Evolutionary conservation across 2,888 invertebrate genomes (phyloP).

Genomic region (Mylabris sibirica): DNA sequence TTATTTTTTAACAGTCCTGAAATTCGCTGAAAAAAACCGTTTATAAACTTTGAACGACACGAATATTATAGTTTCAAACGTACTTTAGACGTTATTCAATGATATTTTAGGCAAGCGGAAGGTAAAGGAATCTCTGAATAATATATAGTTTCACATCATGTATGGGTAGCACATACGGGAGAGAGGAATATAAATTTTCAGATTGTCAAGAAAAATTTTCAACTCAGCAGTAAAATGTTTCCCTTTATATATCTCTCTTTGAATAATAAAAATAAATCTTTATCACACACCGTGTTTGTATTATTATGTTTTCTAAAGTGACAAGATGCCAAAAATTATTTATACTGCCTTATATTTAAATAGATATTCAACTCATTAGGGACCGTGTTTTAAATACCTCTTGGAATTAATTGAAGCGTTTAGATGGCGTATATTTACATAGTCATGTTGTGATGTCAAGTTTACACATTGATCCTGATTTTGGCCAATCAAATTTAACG

Average conservation of each 20-base stretch:
- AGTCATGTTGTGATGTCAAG: not conserved
- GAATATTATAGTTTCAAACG: constrained; percentile 14
- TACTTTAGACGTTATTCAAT: constrained; percentile 43
- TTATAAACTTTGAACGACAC: not conserved
- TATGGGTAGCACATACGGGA: constrained; percentile 50
- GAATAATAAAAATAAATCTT: constrained; percentile 47
- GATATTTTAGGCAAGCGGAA: constrained; percentile 45
- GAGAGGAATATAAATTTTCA: constrained; percentile 55
- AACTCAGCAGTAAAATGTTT: constrained; percentile 52
- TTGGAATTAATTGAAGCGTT: not conserved
- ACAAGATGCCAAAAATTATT: constrained; percentile 18
- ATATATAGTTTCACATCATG: constrained; percentile 53
- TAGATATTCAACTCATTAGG: not conserved
- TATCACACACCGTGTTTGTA: constrained; percentile 40
- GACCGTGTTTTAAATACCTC: not conserved
- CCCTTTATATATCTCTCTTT: constrained; percentile 47
- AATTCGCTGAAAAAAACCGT: not conserved
- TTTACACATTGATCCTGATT: not conserved
- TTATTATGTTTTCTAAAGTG: constrained; percentile 42
- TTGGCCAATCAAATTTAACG: constrained; percentile 24
- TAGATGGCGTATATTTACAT: not conserved
- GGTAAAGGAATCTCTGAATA: constrained; percentile 53
- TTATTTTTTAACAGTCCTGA: too few relatives aligned
- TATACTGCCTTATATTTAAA: not conserved
- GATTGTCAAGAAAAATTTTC: constrained; percentile 57